Evolutionary conservation across 2,888 invertebrate genomes (phyloP).

Genomic region (Polyommatus iphigenia): DNA sequence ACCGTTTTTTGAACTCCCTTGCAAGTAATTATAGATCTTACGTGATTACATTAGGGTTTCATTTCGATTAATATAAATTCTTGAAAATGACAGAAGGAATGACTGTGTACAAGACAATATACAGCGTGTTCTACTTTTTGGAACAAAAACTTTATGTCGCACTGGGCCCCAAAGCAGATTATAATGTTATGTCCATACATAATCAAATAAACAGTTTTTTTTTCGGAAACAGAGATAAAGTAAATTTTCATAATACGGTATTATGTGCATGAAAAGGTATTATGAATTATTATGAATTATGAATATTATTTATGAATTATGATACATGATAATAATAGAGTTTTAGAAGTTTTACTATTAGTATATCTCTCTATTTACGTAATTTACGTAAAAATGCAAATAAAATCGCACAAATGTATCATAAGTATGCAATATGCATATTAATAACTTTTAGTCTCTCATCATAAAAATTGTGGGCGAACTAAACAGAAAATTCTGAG

Average conservation of each 20-base stretch:
- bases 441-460: not conserved
- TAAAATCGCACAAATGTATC: too few species aligned
- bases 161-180: not conserved
- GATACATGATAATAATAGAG: too few species aligned
- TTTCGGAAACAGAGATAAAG: too few species aligned
- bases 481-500: not conserved
- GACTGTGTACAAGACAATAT: not conserved
- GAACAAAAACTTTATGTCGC: not conserved
- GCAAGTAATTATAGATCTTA: not conserved
- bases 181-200: too few species aligned
- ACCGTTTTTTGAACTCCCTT: not conserved
- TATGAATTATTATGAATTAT: too few species aligned
- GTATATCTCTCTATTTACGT: too few species aligned
- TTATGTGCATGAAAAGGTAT: too few species aligned
- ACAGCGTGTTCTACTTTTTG: not conserved
- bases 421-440: not conserved
- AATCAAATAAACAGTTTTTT: too few species aligned
- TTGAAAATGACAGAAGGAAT: not conserved
- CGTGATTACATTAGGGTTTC: not conserved
- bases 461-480: not conserved
- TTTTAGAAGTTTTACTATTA: too few species aligned
- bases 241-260: too few species aligned
- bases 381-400: too few species aligned
- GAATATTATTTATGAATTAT: too few species aligned
- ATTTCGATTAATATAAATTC: not conserved